Evolutionary conservation across 2,113 vertebrate genomes (phyloP).

Genomic region (Grallaria varia): DNA sequence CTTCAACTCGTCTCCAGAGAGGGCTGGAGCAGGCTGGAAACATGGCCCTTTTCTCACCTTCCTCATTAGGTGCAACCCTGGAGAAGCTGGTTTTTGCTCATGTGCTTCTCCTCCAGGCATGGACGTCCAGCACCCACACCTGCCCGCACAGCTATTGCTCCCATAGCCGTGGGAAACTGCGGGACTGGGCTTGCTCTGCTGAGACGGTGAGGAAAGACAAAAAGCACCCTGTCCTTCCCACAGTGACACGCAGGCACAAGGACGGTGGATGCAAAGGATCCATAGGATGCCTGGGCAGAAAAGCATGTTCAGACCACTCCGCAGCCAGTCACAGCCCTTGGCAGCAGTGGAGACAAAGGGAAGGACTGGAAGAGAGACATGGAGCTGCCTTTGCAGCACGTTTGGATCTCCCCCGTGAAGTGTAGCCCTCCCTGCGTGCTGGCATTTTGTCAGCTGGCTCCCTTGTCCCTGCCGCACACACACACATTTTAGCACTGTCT

Average conservation of each 20-base stretch:
- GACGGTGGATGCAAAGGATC: neutral
- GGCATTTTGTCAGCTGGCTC: neutral
- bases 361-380: neutral
- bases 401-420: neutral
- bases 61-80: neutral
- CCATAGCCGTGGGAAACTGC: fast-evolving
- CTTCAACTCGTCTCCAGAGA: neutral
- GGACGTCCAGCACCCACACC: fast-evolving
- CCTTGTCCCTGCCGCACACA: neutral
- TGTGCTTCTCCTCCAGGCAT: neutral
- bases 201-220: neutral
- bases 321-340: neutral
- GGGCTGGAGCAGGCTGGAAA: neutral
- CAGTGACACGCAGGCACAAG: fast-evolving
- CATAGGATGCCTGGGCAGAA: neutral
- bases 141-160: neutral
- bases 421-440: neutral
- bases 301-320: neutral
- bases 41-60: neutral
- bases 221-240: neutral
- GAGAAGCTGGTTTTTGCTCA: neutral
- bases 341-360: neutral
- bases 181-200: neutral
- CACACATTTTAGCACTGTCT: conserved; percentile 59
- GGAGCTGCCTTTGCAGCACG: neutral